These are phyloP conservation scores for Monomorium pharaonis DNA, from an alignment of 1,140 invertebrate species.

Conservation along the genomic window DNA sequence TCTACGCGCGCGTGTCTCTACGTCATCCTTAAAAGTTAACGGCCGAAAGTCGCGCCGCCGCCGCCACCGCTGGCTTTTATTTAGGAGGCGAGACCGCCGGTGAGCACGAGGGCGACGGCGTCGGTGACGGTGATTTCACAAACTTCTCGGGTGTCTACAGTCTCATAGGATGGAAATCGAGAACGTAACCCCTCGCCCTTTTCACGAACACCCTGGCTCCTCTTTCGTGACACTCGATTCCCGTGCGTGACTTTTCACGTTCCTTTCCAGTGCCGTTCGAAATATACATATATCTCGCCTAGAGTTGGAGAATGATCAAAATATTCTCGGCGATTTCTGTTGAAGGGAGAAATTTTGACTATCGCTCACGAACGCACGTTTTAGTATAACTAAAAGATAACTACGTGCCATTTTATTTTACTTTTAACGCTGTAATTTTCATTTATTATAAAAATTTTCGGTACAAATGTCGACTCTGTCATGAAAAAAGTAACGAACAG, in stretches of 20 bases:
- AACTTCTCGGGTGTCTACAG: conserved; percentile 39
- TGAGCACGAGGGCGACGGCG: neutral
- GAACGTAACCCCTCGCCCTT: conserved; percentile 50
- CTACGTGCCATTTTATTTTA: neutral
- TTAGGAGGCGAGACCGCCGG: conserved; percentile 35
- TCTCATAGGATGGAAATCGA: conserved; percentile 61
- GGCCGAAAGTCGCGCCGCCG: conserved; percentile 30
- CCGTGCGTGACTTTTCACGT: conserved; percentile 47
- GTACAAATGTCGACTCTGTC: neutral
- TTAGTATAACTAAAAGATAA: neutral
- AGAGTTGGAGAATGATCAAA: neutral
- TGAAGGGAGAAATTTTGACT: neutral
- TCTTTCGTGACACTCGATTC: conserved; percentile 64
- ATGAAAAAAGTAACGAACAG: neutral
- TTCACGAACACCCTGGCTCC: conserved; percentile 6
- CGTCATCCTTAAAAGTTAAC: conserved; percentile 54
- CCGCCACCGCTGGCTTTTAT: conserved; percentile 26
- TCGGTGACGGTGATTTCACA: conserved; percentile 26
- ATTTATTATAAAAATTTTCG: neutral
- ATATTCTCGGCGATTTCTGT: neutral
- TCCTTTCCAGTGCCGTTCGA: neutral
- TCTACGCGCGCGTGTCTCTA: conserved; percentile 23
- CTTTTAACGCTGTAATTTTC: neutral
- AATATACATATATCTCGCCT: neutral
- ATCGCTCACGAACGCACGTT: neutral